A percentile compares a stretch with the other conserved stretches of the same genome.
These are phyloP conservation scores for Tapera naevia DNA, from an alignment of 2,797 vertebrate genomes.

Conservation along the genomic window DNA sequence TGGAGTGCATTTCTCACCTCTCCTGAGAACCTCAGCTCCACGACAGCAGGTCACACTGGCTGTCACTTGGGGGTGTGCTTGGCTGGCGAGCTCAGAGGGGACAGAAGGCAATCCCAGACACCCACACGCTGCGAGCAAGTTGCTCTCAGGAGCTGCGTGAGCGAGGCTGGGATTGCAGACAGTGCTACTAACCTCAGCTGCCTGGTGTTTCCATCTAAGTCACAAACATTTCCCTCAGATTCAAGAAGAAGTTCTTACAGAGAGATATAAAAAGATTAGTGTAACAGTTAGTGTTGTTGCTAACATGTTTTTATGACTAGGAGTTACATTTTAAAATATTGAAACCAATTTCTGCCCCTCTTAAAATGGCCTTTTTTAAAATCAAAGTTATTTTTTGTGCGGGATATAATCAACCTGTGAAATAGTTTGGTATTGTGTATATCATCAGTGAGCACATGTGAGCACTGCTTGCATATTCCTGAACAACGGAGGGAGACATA, in stretches of 20 bases:
- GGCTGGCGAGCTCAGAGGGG: background rate
- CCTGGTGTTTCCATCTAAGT: background rate
- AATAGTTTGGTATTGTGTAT: background rate
- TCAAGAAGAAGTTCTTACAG: background rate
- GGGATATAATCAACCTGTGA: background rate
- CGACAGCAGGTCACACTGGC: background rate
- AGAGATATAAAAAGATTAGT: background rate
- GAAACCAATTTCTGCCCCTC: background rate
- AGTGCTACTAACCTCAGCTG: background rate
- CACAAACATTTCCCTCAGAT: background rate
- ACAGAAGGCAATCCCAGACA: constrained; percentile 13
- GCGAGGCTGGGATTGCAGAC: background rate
- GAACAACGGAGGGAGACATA: too few relatives aligned
- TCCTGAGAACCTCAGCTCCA: background rate
- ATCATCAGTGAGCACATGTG: background rate
- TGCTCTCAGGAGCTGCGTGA: background rate
- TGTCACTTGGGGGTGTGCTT: constrained; percentile 28
- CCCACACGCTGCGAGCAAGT: accelerated
- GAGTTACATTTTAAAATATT: background rate
- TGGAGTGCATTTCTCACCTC: constrained; percentile 10
- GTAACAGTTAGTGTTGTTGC: background rate
- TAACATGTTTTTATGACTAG: background rate
- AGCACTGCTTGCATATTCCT: background rate
- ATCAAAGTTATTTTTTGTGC: background rate
- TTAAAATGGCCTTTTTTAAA: background rate